phyloP scores from a whole-genome alignment of 2,797 vertebrate species.

The Notolepis coatsorum region DNA sequence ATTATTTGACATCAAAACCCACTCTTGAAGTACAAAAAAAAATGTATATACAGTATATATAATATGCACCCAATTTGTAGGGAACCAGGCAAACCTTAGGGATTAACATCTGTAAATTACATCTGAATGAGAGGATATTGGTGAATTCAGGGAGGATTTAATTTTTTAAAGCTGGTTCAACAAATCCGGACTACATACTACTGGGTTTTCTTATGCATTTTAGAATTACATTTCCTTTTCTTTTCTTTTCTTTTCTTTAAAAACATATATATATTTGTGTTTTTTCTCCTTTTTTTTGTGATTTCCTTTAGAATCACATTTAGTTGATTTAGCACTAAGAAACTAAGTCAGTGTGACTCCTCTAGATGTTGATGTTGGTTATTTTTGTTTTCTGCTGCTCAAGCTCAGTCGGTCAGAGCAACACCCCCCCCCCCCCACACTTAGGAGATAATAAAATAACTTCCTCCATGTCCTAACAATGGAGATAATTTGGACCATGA shows the following conservation, averaged over 20 bases:
- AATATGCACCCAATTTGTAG: slow-evolving; percentile 36
- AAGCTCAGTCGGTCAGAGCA: slow-evolving; percentile 63
- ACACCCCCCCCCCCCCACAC: slow-evolving; percentile 36
- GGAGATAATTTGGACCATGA: slow-evolving; percentile 71
- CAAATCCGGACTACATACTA: background rate
- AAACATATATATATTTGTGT: slow-evolving; percentile 26
- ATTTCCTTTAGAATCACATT: slow-evolving; percentile 11
- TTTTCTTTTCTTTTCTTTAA: too few relatives aligned
- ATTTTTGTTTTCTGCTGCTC: slow-evolving; percentile 15
- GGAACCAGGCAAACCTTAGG: slow-evolving; percentile 37
- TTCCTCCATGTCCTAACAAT: slow-evolving; percentile 56
- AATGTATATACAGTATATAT: too few relatives aligned
- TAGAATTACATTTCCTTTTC: slow-evolving; percentile 4
- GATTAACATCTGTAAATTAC: slow-evolving; percentile 1
- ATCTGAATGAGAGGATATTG: slow-evolving; percentile 12
- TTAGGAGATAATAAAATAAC: slow-evolving; percentile 60
- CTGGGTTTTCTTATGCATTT: background rate
- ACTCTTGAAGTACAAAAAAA: background rate
- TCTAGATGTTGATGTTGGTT: slow-evolving; percentile 33
- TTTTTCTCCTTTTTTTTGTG: background rate
- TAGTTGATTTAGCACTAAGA: too few relatives aligned
- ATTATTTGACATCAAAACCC: slow-evolving; percentile 45
- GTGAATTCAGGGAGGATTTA: background rate
- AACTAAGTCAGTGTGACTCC: slow-evolving; percentile 66
- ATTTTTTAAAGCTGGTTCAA: too few relatives aligned